Evolutionary conservation across 2,888 invertebrate species (phyloP), one percentile per base, ranked within the genome.

Genomic region (Clitarchus hookeri): DNA sequence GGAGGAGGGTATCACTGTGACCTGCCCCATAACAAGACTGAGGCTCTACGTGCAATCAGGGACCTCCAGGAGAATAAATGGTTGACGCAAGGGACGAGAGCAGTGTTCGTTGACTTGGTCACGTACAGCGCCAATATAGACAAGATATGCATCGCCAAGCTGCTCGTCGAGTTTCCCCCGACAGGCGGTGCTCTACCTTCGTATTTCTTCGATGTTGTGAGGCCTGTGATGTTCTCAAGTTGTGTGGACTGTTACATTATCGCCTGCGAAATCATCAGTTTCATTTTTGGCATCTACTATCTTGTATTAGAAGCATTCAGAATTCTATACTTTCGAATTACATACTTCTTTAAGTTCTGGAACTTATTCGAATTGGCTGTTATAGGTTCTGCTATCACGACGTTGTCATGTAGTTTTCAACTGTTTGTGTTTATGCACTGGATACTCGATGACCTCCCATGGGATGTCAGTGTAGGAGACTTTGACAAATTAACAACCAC

Each of bases 71-170:
- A 92, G 0, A 91, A 92, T 84, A 90, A 93, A 13, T 96, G 96
- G 96, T 92, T 96, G 83, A 93, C 93, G 85, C 91, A 95, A 79
- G 95, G 94, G 0, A 95, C 96, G 0, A 91, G 96, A 88, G 93
- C 93, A 0, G 91, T 96, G 26, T 93, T 96, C 88, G 89, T 96
- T 0, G 96, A 96, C 90, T 96, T 96, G 89, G 93, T 94, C 16
- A 92, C 96, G 44, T 96, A 95, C 91, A 96, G 96, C 90, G 94
- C 94, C 0, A 96, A 96, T 90, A 92, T 95, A 85, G 95, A 96
- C 90, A 91, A 95, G 27, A 95, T 96, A 91, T 94, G 94, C 89
- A 93, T 94, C 79, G 91, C 93, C 83, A 94, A 94, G 94, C 90
- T 96, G 27, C 91, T 94, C n/a, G 93, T 95, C 84, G 96, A 96